Base-by-base conservation (phyloP, 2,888 invertebrate genomes). In the Xylota sylvarum region DNA sequence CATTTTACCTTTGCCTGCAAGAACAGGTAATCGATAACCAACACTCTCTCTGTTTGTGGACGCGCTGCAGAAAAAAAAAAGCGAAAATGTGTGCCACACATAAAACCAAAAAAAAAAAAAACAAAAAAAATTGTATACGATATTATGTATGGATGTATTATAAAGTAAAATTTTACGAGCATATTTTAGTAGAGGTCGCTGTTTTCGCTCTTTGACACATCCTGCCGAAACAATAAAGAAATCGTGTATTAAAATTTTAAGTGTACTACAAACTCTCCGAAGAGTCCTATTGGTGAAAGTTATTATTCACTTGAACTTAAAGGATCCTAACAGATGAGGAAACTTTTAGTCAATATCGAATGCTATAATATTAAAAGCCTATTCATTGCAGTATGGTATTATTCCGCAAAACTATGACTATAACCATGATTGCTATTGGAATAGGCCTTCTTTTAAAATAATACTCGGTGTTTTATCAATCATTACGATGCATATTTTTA, bases 181-280 rank as follows among this genome's bases (percentile, higher is more conserved):
- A 37, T 52, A 43, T 65, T 76, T 82, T 48, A 56, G 55, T 56
- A 64, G 55, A 69, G 50, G 70, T 76, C 73, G 52, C 73, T 76
- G 82, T 64, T 70, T 80, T 80, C 64, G 62, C 55, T 70, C 70
- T 76, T 70, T 74, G 67, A 56, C 77, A 77, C 77, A 77, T 78
- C 55, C 67, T 60, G 60, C 50, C 19, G 32, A 78, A 67, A 69
- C 67, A 78, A 69, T 78, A 67, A 78, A 69, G 50, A 77, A 67
- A 77, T 77, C 50, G 55, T 32, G 30, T 67, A 58, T 67, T 52
- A 65, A 76, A 58, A 43, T 72, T 72, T 58, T 72, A 55, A 69
- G 69, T 69, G 46, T 17, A 43, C 55, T 55, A 56, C 56, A 55
- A n/a, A 5, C 35, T 1, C n/a, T 67, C 55, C 55, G n/a, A 48